Evolutionary conservation across 53 echinoderm and acorn worm genomes (phyloP).

Genomic region (Antedon mediterranea): DNA sequence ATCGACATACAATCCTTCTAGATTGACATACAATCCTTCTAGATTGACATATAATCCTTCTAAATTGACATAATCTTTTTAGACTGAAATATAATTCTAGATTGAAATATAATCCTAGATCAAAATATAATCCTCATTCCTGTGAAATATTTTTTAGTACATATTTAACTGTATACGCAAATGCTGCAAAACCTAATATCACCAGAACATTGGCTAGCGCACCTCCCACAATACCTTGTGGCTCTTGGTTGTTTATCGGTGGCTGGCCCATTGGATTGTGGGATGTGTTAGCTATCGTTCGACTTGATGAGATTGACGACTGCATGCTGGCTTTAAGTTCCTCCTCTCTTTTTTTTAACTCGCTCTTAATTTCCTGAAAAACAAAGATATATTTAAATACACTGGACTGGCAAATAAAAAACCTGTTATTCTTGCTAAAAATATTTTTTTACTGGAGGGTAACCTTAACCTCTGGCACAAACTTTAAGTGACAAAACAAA

Average conservation of each 20-base stretch:
- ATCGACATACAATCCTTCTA: no score
- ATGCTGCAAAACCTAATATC: constrained; percentile 89
- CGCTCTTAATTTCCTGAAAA: constrained; percentile 43
- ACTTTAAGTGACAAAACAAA: no score
- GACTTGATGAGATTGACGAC: not conserved
- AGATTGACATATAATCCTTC: no score
- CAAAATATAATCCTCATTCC: not conserved
- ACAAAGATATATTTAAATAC: not conserved
- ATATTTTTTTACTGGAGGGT: no score
- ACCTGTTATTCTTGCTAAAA: no score
- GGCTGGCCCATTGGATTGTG: not conserved
- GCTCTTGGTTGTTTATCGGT: constrained; percentile 30
- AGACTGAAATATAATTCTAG: no score
- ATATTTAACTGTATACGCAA: constrained; percentile 96
- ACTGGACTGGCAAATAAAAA: no score
- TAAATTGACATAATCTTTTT: no score
- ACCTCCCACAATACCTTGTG: constrained; percentile 90
- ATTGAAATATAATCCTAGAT: no score
- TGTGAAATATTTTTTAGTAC: constrained; percentile 81
- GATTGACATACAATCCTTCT: no score
- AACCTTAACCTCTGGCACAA: no score
- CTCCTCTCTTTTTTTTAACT: constrained; percentile 42
- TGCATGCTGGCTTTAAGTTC: constrained; percentile 60
- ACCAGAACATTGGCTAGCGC: constrained; percentile 86
- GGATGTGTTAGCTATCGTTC: not conserved